Evolutionary conservation across 1,140 invertebrate genomes (phyloP), one percentile per base, ranked within the genome.

Genomic region (Lepidurus apus): DNA sequence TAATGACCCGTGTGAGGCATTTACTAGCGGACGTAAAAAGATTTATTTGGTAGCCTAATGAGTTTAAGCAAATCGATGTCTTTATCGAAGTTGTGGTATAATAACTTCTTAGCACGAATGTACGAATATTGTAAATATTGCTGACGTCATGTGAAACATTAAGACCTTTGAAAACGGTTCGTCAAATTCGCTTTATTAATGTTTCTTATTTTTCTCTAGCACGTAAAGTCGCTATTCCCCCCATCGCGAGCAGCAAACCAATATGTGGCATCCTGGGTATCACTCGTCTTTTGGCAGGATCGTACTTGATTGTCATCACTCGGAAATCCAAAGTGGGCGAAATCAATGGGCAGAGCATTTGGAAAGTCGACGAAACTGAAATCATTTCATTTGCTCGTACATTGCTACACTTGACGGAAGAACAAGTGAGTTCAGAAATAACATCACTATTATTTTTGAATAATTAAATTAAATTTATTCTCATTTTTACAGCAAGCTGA

Each of bases 181-280:
- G 78, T 81, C 17, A n/a, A 74, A 73, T 43, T 47, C 78, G 21
- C 79, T 34, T 78, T 17, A 13, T 81, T 42, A 34, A 74, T 45
- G 44, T 42, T 65, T 78, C 21, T 77, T 77, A 79, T 34, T 77
- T 74, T 78, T 79, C 80, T 83, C 45, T 79, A 89, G 88, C 82
- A 79, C 88, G 89, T 80, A 83, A 86, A 76, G 87, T 86, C 80
- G 87, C 90, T 82, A 90, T 92, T 81, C 89, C 89, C 78, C 84
- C 88, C 34, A 88, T 88, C 47, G 90, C 88, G 65, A 88, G 87
- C 78, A 89, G 89, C 79, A 90, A 90, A 80, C 89, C 90, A 80
- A 94, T 98, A 80, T 95, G 92, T 88, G 97, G 96, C 4, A 89
- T 99, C 75, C 85, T 98, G 24, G 97, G 97, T 17, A 91, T 91